These are phyloP conservation scores for Heliothis virescens DNA, from an alignment of 1,140 invertebrate genomes.

Conservation along the genomic window DNA sequence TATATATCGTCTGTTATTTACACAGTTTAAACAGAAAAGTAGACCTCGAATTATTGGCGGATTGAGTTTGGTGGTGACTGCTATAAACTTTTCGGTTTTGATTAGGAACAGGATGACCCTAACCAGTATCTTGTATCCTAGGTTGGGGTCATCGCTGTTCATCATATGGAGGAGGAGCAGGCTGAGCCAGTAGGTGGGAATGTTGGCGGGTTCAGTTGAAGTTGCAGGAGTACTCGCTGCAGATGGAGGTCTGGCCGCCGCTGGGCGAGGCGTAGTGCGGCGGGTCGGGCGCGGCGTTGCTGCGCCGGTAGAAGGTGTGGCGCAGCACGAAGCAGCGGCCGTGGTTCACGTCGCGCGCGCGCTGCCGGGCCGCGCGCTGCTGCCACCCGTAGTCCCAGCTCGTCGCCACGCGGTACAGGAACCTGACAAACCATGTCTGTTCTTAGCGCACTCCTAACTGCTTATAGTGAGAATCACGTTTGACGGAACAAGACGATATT, in stretches of 20 bases:
- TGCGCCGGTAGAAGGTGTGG: conserved; percentile 79
- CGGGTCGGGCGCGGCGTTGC: conserved; percentile 77
- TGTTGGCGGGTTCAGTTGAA: conserved; percentile 52
- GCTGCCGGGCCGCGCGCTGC: conserved; percentile 64
- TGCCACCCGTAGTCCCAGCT: conserved; percentile 84
- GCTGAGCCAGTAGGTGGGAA: background rate
- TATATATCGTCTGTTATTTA: conserved; percentile 66
- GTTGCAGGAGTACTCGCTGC: conserved; percentile 77
- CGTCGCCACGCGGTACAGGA: conserved; percentile 65
- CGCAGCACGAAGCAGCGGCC: conserved; percentile 75
- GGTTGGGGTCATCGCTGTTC: background rate
- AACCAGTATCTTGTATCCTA: background rate
- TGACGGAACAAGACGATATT: background rate
- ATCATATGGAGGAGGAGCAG: background rate
- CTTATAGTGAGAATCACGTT: background rate
- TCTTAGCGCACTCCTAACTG: background rate
- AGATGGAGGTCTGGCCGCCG: conserved; percentile 71
- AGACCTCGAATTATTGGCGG: background rate
- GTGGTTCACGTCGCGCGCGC: conserved; percentile 68
- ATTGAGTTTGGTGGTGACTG: background rate
- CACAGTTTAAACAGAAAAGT: conserved; percentile 2
- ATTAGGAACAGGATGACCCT: background rate
- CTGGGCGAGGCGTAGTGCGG: conserved; percentile 71
- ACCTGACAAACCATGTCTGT: conserved; percentile 30
- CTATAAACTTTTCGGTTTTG: background rate